Base-by-base conservation (phyloP, 2,113 vertebrate genomes). In the Odocoileus virginianus region DNA sequence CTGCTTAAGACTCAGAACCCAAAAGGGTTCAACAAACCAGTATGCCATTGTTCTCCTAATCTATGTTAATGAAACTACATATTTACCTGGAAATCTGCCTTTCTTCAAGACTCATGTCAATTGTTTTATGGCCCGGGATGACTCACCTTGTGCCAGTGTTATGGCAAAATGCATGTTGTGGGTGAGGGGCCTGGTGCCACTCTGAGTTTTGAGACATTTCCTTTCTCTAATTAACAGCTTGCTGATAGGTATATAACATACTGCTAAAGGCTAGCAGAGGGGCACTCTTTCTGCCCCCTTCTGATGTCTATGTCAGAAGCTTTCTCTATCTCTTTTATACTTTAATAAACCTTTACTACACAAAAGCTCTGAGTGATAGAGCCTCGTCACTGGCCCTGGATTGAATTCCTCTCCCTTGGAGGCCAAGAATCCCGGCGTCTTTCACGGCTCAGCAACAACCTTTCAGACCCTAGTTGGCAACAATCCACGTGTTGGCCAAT, bases 391-490 rank as follows among this genome's bases (percentile, higher is more conserved):
- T 74, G 36, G 67, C 67, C n/a, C n/a, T 10, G 1, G 19, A 74
- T 23, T 74, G 67, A 74, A 74, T 25, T 23, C 19, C 67, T 40
- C 67, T 40, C n/a, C 67, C 40, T 40, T 1, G 0, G 67, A 74
- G 36, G 67, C 67, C 36, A 74, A 74, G n/a, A 12, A 74, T 74
- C 67, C n/a, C 0, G 0, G 67, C 0, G 0, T 74, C 21, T 74
- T 74, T 74, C n/a, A 23, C 10, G 1, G 67, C 19, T 74, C 67
- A 40, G 19, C 36, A 74, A 25, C 67, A 74, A 74, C 67, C 67
- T 74, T 25, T 74, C 67, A 74, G 67, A 40, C 58, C 79, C 36
- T 1, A 43, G 50, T 12, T 40, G 74, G 40, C 50, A 43, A 21
- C 40, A 50, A n/a, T 43, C 33, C 10, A 30, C 0, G 0, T 67